Base-by-base conservation (phyloP, 2,888 invertebrate species). In the Celastrina argiolus region DNA sequence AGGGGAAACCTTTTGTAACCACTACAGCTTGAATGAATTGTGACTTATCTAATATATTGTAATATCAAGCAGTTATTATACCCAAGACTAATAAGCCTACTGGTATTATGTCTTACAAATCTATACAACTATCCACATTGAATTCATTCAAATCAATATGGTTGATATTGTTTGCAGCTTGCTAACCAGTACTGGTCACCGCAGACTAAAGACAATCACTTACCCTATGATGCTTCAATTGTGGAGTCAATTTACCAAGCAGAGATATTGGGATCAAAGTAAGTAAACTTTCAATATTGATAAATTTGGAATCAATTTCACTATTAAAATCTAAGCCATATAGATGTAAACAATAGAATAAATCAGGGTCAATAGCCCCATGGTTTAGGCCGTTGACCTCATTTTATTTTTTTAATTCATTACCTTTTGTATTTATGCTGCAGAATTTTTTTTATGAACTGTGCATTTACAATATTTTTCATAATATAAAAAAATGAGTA, bases 181-280 rank as follows among this genome's bases (percentile, higher is more conserved):
- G 97, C 98, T 1, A 95, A 95, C 70, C 95, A 97, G 80, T 97
- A 97, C 82, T 99, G 99, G 99, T 96, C 97, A 0, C 97, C 97
- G 0, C 95, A 96, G 81, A 95, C 96, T 0, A 91, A 93, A 66
- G 92, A 93, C 10, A 91, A 93, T 3, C 96, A 96, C 88, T 82
- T 94, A 76, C 93, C 94, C 59, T 97, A 94, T 79, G 94, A 96
- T 89, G 91, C 95, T 31, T 90, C 94, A 78, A 93, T 98, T 74
- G 94, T 98, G 72, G 97, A 98, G 78, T 95, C 97, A 75, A 95
- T 99, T 74, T 99, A 98, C 80, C 88, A 93, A 66, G 94, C 95
- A 79, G 98, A 99, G 88, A 96, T 99, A 76, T 92, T 94, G 68
- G 95, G 95, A 66, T 95, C 96, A 75, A 95, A 94, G 94, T 95